Evolutionary conservation across 1,140 invertebrate genomes (phyloP), one percentile per base, ranked within the genome.

Genomic region (Pseudomyrmex flavicornis): DNA sequence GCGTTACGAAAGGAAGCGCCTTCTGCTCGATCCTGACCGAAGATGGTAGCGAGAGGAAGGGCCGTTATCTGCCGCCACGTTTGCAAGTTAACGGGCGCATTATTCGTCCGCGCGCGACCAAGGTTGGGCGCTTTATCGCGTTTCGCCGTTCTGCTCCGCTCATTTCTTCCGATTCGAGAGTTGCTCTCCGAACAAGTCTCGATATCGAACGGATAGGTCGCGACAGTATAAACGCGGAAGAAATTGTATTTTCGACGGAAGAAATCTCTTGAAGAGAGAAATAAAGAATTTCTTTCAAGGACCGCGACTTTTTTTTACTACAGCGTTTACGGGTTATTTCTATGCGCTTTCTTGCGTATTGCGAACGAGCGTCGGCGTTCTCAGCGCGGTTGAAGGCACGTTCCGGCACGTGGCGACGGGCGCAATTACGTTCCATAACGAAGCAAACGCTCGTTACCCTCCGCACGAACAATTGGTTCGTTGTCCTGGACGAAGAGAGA

Each of bases 1-100:
- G 66, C 35, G 82, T 91, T 90, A 74, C 86, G 85, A 90, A 89
- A 91, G 87, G 83, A 88, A 90, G 74, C 35, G 35, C 35, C 35
- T 35, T 44, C 59, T 84, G 76, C 86, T 74, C 75, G 89, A 77
- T 83, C 46, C 80, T 88, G 48, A 86, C 79, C 83, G 87, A 89
- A 89, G 84, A 86, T 86, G 86, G 75, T 77, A 88, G 75, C 13
- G 35, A 74, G 50, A 86, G 61, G 65, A 84, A 86, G 80, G 65
- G 70, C 70, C 70, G 54, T 59, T 88, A 88, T 72, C 62, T 56
- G 22, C 61, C 15, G 44, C 26, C 17, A 52, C 50, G 65, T 50
- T 87, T 65, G 70, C 82, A 63, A 59, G 50, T 63, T 74, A 70
- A 82, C 44, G 59, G 26, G 1, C 69, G 79, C 59, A 48, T 69